Evolutionary conservation across 1,140 invertebrate genomes (phyloP).

Genomic region (Hycleus phaleratus): DNA sequence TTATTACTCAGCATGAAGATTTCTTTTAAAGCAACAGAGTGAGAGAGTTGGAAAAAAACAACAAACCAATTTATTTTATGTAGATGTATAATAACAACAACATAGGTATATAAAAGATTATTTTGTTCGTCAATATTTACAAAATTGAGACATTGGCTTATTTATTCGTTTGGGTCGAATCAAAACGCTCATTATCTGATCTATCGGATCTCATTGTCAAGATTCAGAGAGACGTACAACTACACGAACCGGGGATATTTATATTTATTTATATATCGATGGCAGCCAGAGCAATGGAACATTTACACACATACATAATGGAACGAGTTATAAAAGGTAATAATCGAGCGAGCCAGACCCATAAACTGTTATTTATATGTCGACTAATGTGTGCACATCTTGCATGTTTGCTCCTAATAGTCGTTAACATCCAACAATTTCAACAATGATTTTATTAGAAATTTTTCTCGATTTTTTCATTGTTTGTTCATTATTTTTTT

Average conservation of each 20-base stretch:
- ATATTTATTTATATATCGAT: slow-evolving; percentile 8
- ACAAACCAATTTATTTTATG: no score
- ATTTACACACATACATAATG: background rate
- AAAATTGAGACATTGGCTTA: slow-evolving; percentile 31
- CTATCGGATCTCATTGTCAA: slow-evolving; percentile 20
- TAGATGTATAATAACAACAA: no score
- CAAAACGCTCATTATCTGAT: slow-evolving; percentile 33
- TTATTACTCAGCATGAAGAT: no score
- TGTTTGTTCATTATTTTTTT: background rate
- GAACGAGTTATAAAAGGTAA: slow-evolving; percentile 21
- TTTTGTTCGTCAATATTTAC: background rate
- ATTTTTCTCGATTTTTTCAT: background rate
- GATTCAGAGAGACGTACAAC: background rate
- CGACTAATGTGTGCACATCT: slow-evolving; percentile 16
- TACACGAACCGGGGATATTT: background rate
- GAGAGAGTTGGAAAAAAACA: no score
- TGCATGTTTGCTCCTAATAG: slow-evolving; percentile 16
- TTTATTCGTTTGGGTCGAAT: slow-evolving; percentile 27
- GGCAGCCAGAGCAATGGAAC: background rate
- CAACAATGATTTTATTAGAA: background rate
- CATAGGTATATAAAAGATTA: no score
- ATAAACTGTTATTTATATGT: slow-evolving; percentile 18
- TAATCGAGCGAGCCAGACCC: slow-evolving; percentile 18
- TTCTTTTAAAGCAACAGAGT: no score
- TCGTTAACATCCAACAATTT: slow-evolving; percentile 5